Evolutionary conservation across 2,113 vertebrate species (phyloP).

Genomic region (Ploceus nigricollis): DNA sequence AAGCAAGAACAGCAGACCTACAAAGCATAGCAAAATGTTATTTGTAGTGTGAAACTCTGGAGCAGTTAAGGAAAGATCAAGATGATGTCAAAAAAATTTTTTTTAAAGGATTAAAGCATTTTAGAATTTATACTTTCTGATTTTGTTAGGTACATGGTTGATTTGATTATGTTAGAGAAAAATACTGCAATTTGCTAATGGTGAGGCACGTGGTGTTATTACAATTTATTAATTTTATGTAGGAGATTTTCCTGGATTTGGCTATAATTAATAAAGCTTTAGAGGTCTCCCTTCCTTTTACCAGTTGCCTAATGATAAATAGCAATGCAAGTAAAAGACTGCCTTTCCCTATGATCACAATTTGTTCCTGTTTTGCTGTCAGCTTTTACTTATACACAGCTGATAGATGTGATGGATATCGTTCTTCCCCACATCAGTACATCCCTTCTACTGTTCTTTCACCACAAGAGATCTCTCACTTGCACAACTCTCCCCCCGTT

Average conservation of each 20-base stretch:
- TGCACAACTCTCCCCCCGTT: neutral
- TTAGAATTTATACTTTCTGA: neutral
- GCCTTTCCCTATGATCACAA: neutral
- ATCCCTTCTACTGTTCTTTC: neutral
- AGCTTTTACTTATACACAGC: neutral
- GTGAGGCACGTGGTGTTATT: neutral
- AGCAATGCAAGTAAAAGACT: neutral
- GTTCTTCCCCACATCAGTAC: neutral
- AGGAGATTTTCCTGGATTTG: conserved; percentile 34
- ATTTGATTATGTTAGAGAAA: neutral
- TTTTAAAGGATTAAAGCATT: neutral
- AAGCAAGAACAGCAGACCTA: neutral
- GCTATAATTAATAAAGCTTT: conserved; percentile 33
- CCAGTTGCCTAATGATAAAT: neutral
- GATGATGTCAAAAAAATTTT: neutral
- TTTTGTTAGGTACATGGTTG: neutral
- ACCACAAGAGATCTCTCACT: neutral
- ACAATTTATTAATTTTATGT: neutral
- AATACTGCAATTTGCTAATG: conserved; percentile 1
- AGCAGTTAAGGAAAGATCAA: neutral
- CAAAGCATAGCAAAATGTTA: neutral
- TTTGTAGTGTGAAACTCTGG: neutral
- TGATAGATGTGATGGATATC: neutral
- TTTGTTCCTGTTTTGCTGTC: neutral
- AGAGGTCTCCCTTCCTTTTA: neutral